Conservation (phyloP, 2,888 invertebrate genomes). For the Diaphora mendica region DNA sequence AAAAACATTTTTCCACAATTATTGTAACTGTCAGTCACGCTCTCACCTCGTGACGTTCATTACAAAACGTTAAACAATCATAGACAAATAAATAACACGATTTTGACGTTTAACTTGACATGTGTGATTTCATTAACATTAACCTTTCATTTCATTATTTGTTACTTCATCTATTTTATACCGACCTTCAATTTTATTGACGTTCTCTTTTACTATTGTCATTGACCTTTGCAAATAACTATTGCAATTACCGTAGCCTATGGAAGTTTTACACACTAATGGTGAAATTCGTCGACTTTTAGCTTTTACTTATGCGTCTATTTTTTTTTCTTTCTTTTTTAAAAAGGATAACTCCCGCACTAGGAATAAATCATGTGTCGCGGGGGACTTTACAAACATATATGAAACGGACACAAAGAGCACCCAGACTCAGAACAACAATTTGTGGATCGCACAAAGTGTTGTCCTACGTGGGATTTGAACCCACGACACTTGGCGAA, state of each 20-base stretch:
- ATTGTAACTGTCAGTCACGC: background rate
- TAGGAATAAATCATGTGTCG: too few species aligned
- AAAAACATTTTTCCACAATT: background rate
- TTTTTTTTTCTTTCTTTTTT: too few species aligned
- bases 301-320: background rate
- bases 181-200: background rate
- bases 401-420: too few species aligned
- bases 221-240: background rate
- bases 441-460: too few species aligned
- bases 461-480: too few species aligned
- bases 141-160: background rate
- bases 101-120: background rate
- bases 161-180: background rate
- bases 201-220: background rate
- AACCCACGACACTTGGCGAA: too few species aligned
- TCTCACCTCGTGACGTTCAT: background rate
- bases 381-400: too few species aligned
- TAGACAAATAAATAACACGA: background rate
- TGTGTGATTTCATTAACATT: background rate
- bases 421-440: too few species aligned
- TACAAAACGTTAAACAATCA: background rate
- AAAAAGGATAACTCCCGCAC: too few species aligned
- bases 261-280: background rate
- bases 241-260: background rate
- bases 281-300: background rate